Base-by-base conservation (phyloP, 2,113 vertebrate species). In the Varanus salvator region DNA sequence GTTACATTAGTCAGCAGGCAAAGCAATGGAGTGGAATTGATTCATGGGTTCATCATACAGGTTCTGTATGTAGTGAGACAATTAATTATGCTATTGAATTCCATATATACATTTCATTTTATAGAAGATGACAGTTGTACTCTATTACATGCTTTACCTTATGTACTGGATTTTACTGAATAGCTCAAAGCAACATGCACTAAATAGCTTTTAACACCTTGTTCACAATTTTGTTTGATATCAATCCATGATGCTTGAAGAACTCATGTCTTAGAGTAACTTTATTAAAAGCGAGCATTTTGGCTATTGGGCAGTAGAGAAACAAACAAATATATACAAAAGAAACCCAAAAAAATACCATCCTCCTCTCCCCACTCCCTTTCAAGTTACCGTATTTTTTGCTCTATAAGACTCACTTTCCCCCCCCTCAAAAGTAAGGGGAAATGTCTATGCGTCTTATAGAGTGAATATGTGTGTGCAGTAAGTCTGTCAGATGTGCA, bases 1-100 rank as follows among this genome's bases (percentile, higher is more conserved):
- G 72, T 84, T 34, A 81, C 60, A 57, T 64, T 89, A n/a, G 34
- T 19, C 27, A 89, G 57, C 27, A 89, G 71, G 50, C 54, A 84
- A 50, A 89, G 38, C 72, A 68, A 44, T 72, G 34, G 50, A 82
- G 17, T 75, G 60, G 6, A 60, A 21, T 19, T 52, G 6, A 5
- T 66, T 50, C 25, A 48, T 34, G 77, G 0, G 19, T 34, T 31
- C 17, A 25, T 44, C 38, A 76, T 74, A 69, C 38, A 75, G 34
- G 12, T 72, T 72, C 34, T 23, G 69, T 68, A 83, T 27, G 5
- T 9, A 74, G 68, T 44, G n/a, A 48, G 52, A 25, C 27, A n/a
- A 27, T n/a, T 66, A 86, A 60, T 66, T 78, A 87, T 66, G 64
- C 17, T 34, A 64, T 34, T 57, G 75, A 82, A 83, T 60, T 54